phyloP scores from a whole-genome alignment of 2,888 invertebrate species.

The Punctoribates punctum region DNA sequence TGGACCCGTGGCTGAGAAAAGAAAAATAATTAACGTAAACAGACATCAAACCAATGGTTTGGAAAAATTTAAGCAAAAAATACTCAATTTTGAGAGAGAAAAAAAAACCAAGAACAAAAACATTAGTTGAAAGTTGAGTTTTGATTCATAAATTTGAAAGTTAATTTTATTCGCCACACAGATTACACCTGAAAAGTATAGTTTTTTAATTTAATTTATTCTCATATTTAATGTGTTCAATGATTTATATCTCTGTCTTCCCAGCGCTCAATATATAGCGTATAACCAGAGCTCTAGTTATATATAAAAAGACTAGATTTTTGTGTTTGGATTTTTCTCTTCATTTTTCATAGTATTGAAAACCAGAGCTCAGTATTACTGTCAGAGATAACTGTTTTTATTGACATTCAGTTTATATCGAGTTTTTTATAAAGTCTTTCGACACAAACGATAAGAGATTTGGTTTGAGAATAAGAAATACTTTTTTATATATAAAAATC shows the following conservation, averaged over 20 bases:
- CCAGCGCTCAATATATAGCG: not conserved
- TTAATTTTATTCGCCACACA: not conserved
- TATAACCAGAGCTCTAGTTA: no score
- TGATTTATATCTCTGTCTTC: not conserved
- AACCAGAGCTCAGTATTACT: not conserved
- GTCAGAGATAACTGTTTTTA: conserved; percentile 20
- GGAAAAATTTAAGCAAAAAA: no score
- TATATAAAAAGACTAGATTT: no score
- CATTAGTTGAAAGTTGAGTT: not conserved
- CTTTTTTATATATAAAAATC: not conserved
- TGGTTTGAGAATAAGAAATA: not conserved
- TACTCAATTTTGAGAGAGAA: not conserved
- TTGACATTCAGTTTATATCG: not conserved
- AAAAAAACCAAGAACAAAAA: not conserved
- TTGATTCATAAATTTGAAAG: conserved; percentile 29
- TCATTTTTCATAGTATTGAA: not conserved
- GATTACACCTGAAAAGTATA: not conserved
- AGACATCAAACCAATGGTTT: no score
- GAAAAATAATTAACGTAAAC: no score
- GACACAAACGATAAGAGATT: not conserved
- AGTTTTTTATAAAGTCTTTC: not conserved
- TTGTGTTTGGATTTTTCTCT: no score
- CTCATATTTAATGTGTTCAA: not conserved
- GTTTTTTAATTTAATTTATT: not conserved
- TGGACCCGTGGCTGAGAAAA: no score